Percentiles rank a stretch among this genome's conserved stretches.
Evolutionary conservation across 2,797 vertebrate species (phyloP).

Genomic region (Paramormyrops hopkinsi): DNA sequence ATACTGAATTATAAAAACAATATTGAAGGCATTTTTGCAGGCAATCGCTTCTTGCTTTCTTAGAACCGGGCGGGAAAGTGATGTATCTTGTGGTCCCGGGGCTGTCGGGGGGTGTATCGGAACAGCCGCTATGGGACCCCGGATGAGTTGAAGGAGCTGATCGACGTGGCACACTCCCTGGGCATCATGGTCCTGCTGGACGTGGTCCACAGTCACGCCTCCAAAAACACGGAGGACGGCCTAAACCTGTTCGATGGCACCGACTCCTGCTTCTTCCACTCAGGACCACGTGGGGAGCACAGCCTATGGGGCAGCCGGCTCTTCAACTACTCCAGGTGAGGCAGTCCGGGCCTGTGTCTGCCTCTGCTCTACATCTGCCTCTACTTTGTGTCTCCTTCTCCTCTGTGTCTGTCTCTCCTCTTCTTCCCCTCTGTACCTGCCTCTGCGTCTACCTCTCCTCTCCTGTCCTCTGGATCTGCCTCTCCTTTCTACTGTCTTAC

Average conservation of each 20-base stretch:
- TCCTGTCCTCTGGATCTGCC: not conserved
- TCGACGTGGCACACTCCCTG: constrained; percentile 89
- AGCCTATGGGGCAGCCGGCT: constrained; percentile 83
- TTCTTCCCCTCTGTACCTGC: not conserved
- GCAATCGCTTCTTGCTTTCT: not conserved
- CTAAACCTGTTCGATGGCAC: constrained; percentile 82
- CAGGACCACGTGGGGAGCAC: constrained; percentile 77
- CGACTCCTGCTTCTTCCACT: constrained; percentile 88
- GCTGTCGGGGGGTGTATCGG: constrained; percentile 4
- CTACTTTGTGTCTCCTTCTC: not conserved
- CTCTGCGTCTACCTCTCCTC: not conserved
- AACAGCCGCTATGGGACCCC: constrained; percentile 86
- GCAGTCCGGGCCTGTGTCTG: not conserved
- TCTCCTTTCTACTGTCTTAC: not conserved
- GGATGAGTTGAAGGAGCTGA: constrained; percentile 86
- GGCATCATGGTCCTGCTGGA: constrained; percentile 68
- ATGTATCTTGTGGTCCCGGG: not conserved
- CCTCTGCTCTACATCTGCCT: not conserved
- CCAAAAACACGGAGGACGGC: constrained; percentile 75
- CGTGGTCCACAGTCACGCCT: constrained; percentile 72
- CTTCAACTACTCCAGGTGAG: constrained; percentile 88
- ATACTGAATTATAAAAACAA: not conserved
- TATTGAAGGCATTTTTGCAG: not conserved
- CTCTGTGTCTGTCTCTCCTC: not conserved
- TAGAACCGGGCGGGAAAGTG: not conserved